Base-by-base conservation (phyloP, 2,888 invertebrate species). In the Julus scanicus region DNA sequence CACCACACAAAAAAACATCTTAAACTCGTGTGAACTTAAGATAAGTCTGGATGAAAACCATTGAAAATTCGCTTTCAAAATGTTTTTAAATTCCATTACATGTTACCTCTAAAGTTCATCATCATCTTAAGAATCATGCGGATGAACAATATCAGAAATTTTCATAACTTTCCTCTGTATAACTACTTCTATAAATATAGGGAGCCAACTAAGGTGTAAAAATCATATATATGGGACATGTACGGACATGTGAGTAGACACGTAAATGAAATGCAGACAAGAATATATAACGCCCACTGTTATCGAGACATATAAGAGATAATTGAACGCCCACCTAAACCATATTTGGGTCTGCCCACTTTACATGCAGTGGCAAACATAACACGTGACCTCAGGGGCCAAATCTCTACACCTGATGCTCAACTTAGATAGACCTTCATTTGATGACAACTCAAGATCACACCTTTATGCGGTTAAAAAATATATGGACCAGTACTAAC, bases 261-360 rank as follows among this genome's bases (percentile, higher is more conserved):
- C 5, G 71, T 71, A 9, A 29, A 29, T 71, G 20, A 71, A 71
- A 80, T 80, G 80, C 80, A 80, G 80, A 80, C 80, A 80, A 71
- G 80, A 37, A 29, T 13, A 37, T 37, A 13, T 13, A 80, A 37
- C 80, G 29, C 80, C 80, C 80, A 80, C 80, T 29, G 13, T 80
- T 37, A 6, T 13, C 37, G 37, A 8, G 37, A 29, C 37, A 37
- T 15, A 37, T 15, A 37, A 80, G 80, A 80, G 37, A 80, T 80
- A 80, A 80, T 80, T 80, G 80, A 80, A 80, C 80, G 80, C 80
- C 80, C 80, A 80, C 80, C 15, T 80, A 80, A 71, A 80, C 80
- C 80, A 29, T 20, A 13, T 15, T 37, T 13, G 37, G 29, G 15
- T 53, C 11, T 53, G 80, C 80, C 44, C 44, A 44, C 71, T 71